Conservation (phyloP, 2,113 vertebrate genomes). For the Coptodon rendalli region DNA sequence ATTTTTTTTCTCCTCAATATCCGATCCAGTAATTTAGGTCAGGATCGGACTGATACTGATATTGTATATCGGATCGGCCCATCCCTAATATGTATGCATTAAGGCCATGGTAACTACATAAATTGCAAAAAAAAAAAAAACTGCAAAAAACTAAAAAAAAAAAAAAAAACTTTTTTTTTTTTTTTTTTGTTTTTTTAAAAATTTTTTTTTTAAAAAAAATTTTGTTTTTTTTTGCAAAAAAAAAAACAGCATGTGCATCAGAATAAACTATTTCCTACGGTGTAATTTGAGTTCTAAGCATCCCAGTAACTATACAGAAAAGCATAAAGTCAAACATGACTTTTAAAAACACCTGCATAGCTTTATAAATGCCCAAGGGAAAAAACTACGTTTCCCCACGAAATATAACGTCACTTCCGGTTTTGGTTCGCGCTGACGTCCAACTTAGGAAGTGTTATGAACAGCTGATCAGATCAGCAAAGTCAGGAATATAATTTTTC, state of each 20-base stretch:
- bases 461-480: background rate
- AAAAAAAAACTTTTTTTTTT: background rate
- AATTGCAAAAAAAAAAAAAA: background rate
- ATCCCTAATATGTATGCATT: background rate
- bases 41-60: rapidly evolving
- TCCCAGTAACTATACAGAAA: background rate
- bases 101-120: background rate
- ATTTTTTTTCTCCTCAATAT: background rate
- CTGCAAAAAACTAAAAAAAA: background rate
- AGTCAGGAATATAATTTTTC: background rate
- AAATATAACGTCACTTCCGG: background rate
- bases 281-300: background rate
- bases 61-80: background rate
- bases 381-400: rapidly evolving
- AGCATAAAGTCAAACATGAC: background rate
- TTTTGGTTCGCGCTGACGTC: background rate
- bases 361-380: background rate
- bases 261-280: background rate
- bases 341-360: background rate
- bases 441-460: background rate
- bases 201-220: no score
- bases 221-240: no score
- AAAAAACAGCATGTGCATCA: background rate
- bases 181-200: background rate
- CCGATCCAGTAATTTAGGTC: background rate